These are phyloP conservation scores for Athalia cordata DNA, from an alignment of 2,888 invertebrate genomes.

Conservation along the genomic window DNA sequence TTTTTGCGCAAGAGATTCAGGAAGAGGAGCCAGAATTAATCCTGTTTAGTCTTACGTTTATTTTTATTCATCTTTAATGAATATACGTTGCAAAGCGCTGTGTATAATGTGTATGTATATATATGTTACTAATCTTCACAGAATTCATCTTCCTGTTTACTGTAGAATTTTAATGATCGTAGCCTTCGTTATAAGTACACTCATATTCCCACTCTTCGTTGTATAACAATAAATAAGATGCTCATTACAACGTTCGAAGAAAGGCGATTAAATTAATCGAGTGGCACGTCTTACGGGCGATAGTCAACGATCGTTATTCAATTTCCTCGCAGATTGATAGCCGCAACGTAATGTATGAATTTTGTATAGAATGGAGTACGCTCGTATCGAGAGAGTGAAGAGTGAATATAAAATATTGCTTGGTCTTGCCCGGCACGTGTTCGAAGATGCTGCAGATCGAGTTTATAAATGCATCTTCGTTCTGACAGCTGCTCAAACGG, in stretches of 20 bases:
- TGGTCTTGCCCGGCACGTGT: background rate
- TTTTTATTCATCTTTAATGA: background rate
- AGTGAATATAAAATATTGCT: background rate
- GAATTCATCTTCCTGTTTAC: constrained; percentile 38
- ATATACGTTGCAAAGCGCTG: background rate
- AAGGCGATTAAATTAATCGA: background rate
- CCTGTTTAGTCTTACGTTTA: background rate
- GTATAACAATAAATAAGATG: constrained; percentile 28
- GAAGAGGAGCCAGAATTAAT: background rate
- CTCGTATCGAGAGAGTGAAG: background rate
- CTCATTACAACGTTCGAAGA: constrained; percentile 11
- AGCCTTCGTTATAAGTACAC: constrained; percentile 13
- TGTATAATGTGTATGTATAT: background rate
- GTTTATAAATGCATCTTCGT: background rate
- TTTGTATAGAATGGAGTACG: background rate
- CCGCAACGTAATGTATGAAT: background rate
- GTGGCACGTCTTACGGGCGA: background rate
- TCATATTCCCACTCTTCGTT: constrained; percentile 16
- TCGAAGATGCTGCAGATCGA: background rate
- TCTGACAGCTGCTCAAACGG: background rate
- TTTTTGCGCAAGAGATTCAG: too few species aligned
- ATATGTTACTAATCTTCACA: constrained; percentile 4
- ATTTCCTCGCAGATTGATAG: background rate
- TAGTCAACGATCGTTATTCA: background rate
- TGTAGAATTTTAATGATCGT: constrained; percentile 18